Evolutionary conservation across 2,888 invertebrate species (phyloP).

Genomic region (Dysmachus trigonus): DNA sequence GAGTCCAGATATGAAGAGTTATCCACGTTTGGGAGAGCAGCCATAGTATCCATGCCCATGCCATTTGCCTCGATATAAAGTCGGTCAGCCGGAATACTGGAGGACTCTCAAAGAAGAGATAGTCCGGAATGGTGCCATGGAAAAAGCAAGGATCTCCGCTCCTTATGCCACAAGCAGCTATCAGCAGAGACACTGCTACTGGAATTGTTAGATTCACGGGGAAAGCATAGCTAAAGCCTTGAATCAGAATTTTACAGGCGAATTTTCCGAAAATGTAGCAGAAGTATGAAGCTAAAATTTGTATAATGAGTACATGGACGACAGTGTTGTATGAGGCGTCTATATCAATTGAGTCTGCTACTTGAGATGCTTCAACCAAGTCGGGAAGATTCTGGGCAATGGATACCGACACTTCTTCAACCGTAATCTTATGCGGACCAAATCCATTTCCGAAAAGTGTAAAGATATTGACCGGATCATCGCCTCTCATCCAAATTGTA

Average conservation of each 20-base stretch:
- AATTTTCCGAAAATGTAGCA: slow-evolving; percentile 95
- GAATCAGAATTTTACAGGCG: slow-evolving; percentile 95
- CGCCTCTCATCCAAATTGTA: slow-evolving; percentile 78
- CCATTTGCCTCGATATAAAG: slow-evolving; percentile 86
- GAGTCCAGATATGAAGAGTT: slow-evolving; percentile 96
- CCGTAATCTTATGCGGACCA: slow-evolving; percentile 79
- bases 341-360: slow-evolving; percentile 77
- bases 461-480: slow-evolving; percentile 81
- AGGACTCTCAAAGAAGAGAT: slow-evolving; percentile 92
- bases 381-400: slow-evolving; percentile 70
- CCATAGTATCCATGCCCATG: slow-evolving; percentile 94
- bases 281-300: slow-evolving; percentile 83
- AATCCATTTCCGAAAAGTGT: slow-evolving; percentile 78
- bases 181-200: slow-evolving; percentile 84
- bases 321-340: slow-evolving; percentile 77
- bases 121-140: slow-evolving; percentile 84
- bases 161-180: slow-evolving; percentile 87
- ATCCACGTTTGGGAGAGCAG: slow-evolving; percentile 96
- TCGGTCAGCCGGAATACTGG: slow-evolving; percentile 82
- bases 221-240: slow-evolving; percentile 96
- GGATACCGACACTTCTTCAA: slow-evolving; percentile 70
- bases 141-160: slow-evolving; percentile 89
- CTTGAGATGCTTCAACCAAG: slow-evolving; percentile 78
- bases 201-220: slow-evolving; percentile 95
- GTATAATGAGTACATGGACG: slow-evolving; percentile 80